Evolutionary conservation across 2,797 vertebrate genomes (phyloP), one percentile per base, ranked within the genome.

Genomic region (Platalea minor): DNA sequence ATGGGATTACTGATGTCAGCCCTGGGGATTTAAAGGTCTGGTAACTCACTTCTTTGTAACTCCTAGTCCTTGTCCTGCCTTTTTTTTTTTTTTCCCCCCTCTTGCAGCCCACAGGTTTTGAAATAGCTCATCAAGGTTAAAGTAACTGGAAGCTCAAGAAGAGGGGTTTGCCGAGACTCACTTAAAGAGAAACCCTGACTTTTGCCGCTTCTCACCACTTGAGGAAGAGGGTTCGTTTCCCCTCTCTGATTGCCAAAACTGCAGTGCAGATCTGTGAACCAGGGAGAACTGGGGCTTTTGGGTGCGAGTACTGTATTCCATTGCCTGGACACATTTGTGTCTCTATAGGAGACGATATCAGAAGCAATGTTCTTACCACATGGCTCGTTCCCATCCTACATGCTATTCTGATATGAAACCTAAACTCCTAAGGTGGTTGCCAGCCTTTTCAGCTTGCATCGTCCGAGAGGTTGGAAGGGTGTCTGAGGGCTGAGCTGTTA

Each of bases 1-100:
- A 98, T 23, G 99, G 99, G 29, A 98, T 99, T 74, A 98, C 97
- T 15, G 99, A 99, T 59, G 98, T 98, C 60, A 96, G 91, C 76
- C 88, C 97, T 19, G 98, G 97, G 33, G 95, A 97, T 16, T 43
- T 89, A 37, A 88, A 97, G 97, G 99, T 99, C 92, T 82, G 39
- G 16, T 91, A 64, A 12, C 9, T 33, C 51, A 23, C 14, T 72
- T 67, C 21, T 79, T 65, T 26, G 21, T 46, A 31, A 21, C 37
- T 57, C 39, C 51, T 37, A 35, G 53, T 57, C 37, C n/a, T 65
- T 69, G 29, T 57, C 7, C 37, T 78, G 53, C 57, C 20, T 57
- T 61, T 7, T 17, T 28, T 41, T 39, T 39, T 39, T 41, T 10
- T 18, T 57, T 61, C 7, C 17, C 28, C 17, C 29, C 9, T 4